Base-by-base conservation (phyloP, 1,140 invertebrate species). In the Drosophila lacteicornis region DNA sequence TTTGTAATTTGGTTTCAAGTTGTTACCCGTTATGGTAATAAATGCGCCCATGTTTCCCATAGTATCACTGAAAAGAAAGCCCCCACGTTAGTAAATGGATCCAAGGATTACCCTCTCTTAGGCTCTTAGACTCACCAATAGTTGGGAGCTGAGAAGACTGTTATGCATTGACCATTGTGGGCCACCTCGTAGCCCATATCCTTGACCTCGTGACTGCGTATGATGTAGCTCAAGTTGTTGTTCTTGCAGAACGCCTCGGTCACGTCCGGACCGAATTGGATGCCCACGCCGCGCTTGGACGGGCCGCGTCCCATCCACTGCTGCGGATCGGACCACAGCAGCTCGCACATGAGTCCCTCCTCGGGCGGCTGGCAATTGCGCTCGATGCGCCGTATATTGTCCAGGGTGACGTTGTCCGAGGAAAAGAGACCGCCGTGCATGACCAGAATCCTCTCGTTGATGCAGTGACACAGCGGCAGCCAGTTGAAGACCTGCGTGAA, bases 401-500 rank as follows among this genome's bases (percentile, higher is more conserved):
- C 96, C 67, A 99, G 94, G 5, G 97, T 98, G 22, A 99, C 96
- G 90, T 96, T 95, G 92, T 99, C 98, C 77, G 94, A 94, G 5
- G 97, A 96, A 93, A 99, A 99, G 15, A 99, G 93, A 6, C 98
- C 98, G 33, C 98, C 98, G 90, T 99, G 98, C 97, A 99, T 99
- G 1, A 98, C 98, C 79, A 99, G 93, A 43, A 99, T 97, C 93
- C 96, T 95, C 57, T 95, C 95, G 93, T 99, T 99, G 76, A 99
- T 96, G 93, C 98, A 98, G 93, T 99, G 99, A 42, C 97, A 97
- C 33, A 99, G 93, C 2, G 99, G 99, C 53, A 99, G 94, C 96
- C 97, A 99, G 93, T 99, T 99, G 93, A 99, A 99, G 12, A 99
- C 98, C 94, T 99, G 98, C 8, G 98, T 99, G 93, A 99, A 99